phyloP scores from a whole-genome alignment of 2,888 invertebrate genomes.

The Zygaena filipendulae region DNA sequence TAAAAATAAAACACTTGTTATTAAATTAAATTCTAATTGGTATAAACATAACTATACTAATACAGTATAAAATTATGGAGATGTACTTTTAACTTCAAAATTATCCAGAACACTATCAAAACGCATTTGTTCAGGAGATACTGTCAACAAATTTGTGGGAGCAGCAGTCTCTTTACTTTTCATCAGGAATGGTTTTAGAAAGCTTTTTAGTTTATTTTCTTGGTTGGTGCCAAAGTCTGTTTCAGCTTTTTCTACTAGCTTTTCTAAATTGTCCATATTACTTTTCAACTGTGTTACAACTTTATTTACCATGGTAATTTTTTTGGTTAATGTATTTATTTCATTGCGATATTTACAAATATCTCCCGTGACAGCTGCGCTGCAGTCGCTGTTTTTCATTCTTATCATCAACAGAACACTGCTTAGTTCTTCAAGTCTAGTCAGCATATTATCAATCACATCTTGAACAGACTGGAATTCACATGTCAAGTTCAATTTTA shows the following conservation, averaged over 20 bases:
- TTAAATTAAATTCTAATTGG: too few relatives aligned
- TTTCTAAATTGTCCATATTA: slow-evolving; percentile 68
- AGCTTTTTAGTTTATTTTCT: slow-evolving; percentile 68
- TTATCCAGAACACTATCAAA: slow-evolving; percentile 38
- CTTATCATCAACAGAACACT: slow-evolving; percentile 70
- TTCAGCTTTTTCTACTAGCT: slow-evolving; percentile 70
- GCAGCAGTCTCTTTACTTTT: slow-evolving; percentile 28
- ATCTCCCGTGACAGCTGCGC: slow-evolving; percentile 56
- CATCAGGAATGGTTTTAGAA: slow-evolving; percentile 70
- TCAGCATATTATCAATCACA: slow-evolving; percentile 74
- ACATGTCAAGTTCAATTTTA: slow-evolving; percentile 62
- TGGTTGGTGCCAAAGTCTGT: slow-evolving; percentile 62
- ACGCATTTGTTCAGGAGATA: slow-evolving; percentile 20
- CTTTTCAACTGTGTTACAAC: slow-evolving; percentile 59
- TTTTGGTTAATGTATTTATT: slow-evolving; percentile 60
- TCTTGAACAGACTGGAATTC: slow-evolving; percentile 71
- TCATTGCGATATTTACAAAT: slow-evolving; percentile 61
- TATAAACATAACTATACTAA: too few relatives aligned
- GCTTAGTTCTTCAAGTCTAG: slow-evolving; percentile 73
- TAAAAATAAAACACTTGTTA: too few relatives aligned
- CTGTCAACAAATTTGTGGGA: slow-evolving; percentile 14
- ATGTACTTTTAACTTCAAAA: slow-evolving; percentile 31
- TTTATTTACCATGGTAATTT: slow-evolving; percentile 63
- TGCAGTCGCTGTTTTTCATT: slow-evolving; percentile 51
- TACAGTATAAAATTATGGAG: too few relatives aligned